A percentile compares a stretch with the other conserved stretches of the same genome.
These are phyloP conservation scores for Gnathonemus longibarbis DNA, from an alignment of 2,113 vertebrate species.

Conservation along the genomic window DNA sequence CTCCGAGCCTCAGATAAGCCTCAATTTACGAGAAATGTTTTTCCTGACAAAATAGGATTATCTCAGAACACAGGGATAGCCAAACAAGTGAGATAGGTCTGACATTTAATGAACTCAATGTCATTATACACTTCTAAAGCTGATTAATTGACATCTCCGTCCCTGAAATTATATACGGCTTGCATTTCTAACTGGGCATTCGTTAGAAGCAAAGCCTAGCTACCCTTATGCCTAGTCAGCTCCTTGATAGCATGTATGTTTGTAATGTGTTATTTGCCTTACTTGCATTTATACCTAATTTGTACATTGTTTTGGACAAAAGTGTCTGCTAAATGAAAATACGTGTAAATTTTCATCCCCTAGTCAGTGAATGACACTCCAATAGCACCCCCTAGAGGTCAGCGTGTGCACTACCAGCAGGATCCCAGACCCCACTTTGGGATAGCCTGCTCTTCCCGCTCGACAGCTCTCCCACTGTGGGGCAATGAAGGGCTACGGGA, in stretches of 20 bases:
- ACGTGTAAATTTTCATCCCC: slow-evolving; percentile 4
- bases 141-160: not conserved
- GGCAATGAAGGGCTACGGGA: slow-evolving; percentile 49
- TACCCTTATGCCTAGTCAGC: not conserved
- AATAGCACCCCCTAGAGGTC: slow-evolving; percentile 40
- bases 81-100: not conserved
- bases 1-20: not conserved
- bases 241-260: not conserved
- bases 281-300: not conserved
- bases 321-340: not conserved
- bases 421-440: slow-evolving; percentile 69
- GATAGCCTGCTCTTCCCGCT: slow-evolving; percentile 59
- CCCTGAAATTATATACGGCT: not conserved
- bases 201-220: not conserved
- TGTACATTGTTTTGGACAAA: not conserved
- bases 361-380: slow-evolving; percentile 38
- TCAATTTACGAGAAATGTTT: not conserved
- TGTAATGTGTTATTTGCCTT: not conserved
- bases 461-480: slow-evolving; percentile 59
- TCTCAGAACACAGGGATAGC: not conserved
- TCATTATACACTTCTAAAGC: not conserved
- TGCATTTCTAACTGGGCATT: not conserved
- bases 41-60: not conserved
- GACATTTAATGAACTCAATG: not conserved
- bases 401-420: slow-evolving; percentile 55